These are phyloP conservation scores for Beroe ovata DNA, from an alignment of 37 sponge, comb jelly and placozoan species.

Conservation along the genomic window DNA sequence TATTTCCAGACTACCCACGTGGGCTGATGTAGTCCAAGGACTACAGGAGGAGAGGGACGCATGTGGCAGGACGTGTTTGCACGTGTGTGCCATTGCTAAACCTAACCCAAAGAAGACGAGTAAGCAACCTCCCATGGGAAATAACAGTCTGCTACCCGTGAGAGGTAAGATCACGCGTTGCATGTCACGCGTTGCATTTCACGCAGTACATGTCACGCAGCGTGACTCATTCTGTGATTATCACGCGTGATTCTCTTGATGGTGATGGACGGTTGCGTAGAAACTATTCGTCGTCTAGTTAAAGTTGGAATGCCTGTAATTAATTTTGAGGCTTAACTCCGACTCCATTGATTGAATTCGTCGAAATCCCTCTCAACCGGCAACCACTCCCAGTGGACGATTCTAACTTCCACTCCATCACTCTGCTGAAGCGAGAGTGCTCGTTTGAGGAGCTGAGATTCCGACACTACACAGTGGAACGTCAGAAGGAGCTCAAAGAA, in stretches of 20 bases:
- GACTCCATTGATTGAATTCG: no score
- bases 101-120: conserved; percentile 15
- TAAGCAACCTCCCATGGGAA: conserved; percentile 19
- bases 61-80: conserved; percentile 49
- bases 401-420: conserved; percentile 39
- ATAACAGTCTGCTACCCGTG: conserved; percentile 38
- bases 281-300: no score
- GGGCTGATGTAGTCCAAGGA: conserved; percentile 1
- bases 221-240: no score
- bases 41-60: conserved; percentile 53
- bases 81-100: conserved; percentile 65
- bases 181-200: no score
- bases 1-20: conserved; percentile 3
- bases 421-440: not conserved
- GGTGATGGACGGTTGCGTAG: no score
- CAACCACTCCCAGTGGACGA: conserved; percentile 32
- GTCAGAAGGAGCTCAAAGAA: conserved; percentile 53
- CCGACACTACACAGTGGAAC: conserved; percentile 45
- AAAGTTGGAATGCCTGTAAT: no score
- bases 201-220: no score
- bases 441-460: conserved; percentile 45
- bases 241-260: no score
- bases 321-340: no score
- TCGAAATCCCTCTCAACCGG: no score
- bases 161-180: no score